Conservation (phyloP, 2,113 vertebrate genomes). For the Gracilinanus agilis region DNA sequence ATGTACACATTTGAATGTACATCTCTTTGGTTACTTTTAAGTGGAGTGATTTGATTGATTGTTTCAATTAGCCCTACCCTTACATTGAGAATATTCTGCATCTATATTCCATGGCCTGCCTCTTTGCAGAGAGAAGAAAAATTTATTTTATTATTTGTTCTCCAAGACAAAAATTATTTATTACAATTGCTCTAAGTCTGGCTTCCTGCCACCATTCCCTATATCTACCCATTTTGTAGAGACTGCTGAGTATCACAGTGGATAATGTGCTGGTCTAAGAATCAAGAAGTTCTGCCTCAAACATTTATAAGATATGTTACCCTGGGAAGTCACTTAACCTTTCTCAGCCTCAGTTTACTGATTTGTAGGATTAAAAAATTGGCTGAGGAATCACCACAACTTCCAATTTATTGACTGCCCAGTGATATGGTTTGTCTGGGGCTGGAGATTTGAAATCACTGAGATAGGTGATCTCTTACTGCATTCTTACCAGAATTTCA, state of each 20-base stretch:
- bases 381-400: background rate
- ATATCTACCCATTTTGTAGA: background rate
- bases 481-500: background rate
- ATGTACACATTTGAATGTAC: background rate
- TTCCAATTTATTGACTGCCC: background rate
- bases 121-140: background rate
- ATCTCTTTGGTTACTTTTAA: background rate
- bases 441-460: background rate
- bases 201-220: background rate
- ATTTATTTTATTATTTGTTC: background rate
- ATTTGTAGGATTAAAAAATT: background rate
- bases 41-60: background rate
- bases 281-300: background rate
- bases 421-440: background rate
- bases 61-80: background rate
- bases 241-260: accelerated
- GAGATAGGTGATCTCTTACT: background rate
- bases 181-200: background rate
- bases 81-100: background rate
- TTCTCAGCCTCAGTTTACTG: background rate
- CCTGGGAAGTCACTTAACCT: background rate
- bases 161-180: background rate
- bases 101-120: background rate
- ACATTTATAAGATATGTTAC: background rate
- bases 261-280: background rate